These are phyloP conservation scores for Sinella curviseta DNA, from an alignment of 1,140 invertebrate genomes.

Conservation along the genomic window DNA sequence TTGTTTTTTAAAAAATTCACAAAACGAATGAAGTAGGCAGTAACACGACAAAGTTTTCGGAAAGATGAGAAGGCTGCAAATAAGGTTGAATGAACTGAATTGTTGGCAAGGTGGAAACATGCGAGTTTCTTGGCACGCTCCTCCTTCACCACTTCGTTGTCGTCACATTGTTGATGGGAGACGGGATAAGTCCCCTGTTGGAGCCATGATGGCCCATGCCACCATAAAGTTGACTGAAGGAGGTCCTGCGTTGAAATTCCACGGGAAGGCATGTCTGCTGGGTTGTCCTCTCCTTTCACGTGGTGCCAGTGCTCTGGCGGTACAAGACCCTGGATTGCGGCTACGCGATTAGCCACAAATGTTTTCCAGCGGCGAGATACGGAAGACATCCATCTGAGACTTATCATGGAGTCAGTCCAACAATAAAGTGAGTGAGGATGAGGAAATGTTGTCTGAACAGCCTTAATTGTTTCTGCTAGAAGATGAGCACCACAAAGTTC, in stretches of 20 bases:
- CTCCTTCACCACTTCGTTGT: neutral
- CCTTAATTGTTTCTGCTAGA: neutral
- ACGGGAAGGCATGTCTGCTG: constrained; percentile 56
- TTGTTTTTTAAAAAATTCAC: neutral
- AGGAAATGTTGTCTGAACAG: neutral
- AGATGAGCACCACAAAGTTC: constrained; percentile 29
- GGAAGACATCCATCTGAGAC: constrained; percentile 50
- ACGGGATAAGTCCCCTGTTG: neutral
- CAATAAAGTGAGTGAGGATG: neutral
- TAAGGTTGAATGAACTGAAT: neutral
- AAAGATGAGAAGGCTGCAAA: neutral
- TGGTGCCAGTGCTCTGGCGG: constrained; percentile 54
- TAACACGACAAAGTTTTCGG: neutral
- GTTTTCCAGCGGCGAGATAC: constrained; percentile 50
- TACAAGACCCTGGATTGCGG: constrained; percentile 52
- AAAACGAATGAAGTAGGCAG: neutral
- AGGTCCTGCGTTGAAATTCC: constrained; percentile 50
- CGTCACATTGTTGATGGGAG: neutral
- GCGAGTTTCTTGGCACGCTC: neutral
- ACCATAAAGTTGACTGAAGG: constrained; percentile 52
- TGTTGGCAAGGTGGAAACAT: neutral
- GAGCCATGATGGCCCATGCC: constrained; percentile 50
- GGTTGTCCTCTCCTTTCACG: constrained; percentile 54
- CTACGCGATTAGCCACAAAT: constrained; percentile 55
- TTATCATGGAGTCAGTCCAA: constrained; percentile 54